phyloP scores from a whole-genome alignment of 2,888 invertebrate species.

The Abrostola tripartita region DNA sequence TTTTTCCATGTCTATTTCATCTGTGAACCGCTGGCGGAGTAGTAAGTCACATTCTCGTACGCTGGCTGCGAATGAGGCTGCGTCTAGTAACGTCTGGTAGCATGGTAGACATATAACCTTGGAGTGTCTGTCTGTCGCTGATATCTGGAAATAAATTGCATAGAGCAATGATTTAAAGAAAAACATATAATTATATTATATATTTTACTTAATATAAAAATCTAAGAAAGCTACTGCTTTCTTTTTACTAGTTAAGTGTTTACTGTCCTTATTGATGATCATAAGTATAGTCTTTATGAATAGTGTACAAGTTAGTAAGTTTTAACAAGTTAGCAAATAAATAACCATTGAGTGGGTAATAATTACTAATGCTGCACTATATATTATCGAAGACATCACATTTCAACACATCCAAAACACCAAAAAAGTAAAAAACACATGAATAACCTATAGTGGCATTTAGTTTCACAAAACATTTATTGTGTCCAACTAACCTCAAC shows the following conservation, averaged over 20 bases:
- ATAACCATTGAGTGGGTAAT: too few relatives aligned
- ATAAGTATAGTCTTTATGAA: too few relatives aligned
- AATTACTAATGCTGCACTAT: too few relatives aligned
- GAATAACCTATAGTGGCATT: neutral
- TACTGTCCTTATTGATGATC: too few relatives aligned
- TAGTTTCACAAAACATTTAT: neutral
- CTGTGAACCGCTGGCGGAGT: conserved; percentile 56
- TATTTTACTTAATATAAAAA: neutral
- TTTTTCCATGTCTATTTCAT: conserved; percentile 46
- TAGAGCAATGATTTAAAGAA: neutral
- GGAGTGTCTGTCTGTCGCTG: conserved; percentile 68
- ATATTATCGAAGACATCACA: too few relatives aligned
- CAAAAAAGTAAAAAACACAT: too few relatives aligned
- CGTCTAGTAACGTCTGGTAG: conserved; percentile 65
- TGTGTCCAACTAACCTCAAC: conserved; percentile 67
- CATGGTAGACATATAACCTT: conserved; percentile 75
- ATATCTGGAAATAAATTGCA: conserved; percentile 66
- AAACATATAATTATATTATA: neutral
- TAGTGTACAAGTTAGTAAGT: too few relatives aligned
- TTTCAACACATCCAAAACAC: too few relatives aligned
- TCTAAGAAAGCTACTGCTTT: neutral
- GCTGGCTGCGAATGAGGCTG: conserved; percentile 65
- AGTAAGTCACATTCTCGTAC: conserved; percentile 67
- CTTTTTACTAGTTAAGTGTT: too few relatives aligned
- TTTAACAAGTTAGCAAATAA: too few relatives aligned